These are phyloP conservation scores for Acanthosepion pharaonis DNA, from an alignment of 2,888 invertebrate species.

Conservation along the genomic window DNA sequence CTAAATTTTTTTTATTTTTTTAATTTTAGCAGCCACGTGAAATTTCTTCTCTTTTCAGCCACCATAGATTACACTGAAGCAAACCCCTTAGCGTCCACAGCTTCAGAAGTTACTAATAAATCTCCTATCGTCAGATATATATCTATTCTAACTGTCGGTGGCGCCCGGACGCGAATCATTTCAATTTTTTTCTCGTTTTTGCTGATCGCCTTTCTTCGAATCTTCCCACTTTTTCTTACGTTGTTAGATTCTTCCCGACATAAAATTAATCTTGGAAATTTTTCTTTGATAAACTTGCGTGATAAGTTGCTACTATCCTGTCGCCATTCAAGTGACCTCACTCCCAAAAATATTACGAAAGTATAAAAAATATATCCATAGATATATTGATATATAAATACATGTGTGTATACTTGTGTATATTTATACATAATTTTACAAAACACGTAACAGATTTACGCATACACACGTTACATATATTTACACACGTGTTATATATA, in stretches of 20 bases:
- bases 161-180: slow-evolving; percentile 33
- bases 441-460: background rate
- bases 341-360: background rate
- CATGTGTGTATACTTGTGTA: background rate
- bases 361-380: background rate
- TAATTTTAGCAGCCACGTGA: background rate
- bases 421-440: background rate
- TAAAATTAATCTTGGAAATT: background rate
- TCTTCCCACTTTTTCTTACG: slow-evolving; percentile 13
- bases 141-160: background rate
- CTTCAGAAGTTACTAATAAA: background rate
- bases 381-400: background rate
- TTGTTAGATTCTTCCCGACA: background rate
- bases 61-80: background rate
- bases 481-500: background rate
- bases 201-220: background rate
- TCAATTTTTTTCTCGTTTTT: background rate
- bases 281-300: slow-evolving; percentile 12
- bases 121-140: slow-evolving; percentile 20
- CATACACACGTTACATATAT: background rate
- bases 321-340: background rate
- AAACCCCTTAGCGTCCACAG: background rate
- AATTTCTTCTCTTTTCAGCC: background rate
- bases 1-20: no score
- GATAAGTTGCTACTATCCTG: background rate